Evolutionary conservation across 2,797 vertebrate species (phyloP), one percentile per base, ranked within the genome.

Genomic region (Nyctibius grandis): DNA sequence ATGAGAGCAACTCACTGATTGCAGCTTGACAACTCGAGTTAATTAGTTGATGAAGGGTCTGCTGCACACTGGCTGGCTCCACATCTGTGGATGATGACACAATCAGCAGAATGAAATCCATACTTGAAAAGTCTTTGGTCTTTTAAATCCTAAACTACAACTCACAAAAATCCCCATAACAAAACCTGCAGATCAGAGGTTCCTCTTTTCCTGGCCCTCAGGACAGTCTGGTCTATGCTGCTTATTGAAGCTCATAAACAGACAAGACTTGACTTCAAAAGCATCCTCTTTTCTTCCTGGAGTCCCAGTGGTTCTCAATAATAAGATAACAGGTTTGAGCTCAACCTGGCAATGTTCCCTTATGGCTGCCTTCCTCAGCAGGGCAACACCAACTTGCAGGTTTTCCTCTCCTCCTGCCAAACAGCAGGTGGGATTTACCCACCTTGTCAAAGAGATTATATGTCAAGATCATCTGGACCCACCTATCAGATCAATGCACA

Each of bases 31-130:
- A 96, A 73, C 74, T 85, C 8, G 5, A 91, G 83, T 85, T 96
- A 96, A 96, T 97, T 96, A 96, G 83, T 18, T 96, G 93, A 96
- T 96, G 83, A 96, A 82, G 85, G 94, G 88, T 87, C 93, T 95
- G 77, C 91, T 78, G 80, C 77, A 89, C 40, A 42, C 63, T 90
- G 73, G 20, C 82, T 85, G 93, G 65, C 73, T 96, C 48, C 44
- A 59, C 93, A 86, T 95, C 89, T 96, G 63, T 64, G 83, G 89
- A 86, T 15, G 1, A 86, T 51, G 77, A 88, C 80, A 95, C 45
- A 38, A 82, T 34, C 88, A 76, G 85, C 44, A 42, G 59, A 88
- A 94, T 56, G 36, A 88, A 93, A 90, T 85, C 88, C 91, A 60
- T 31, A 88, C 59, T 95, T 70, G 59, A 91, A 89, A 92, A 54